Evolutionary conservation across 35 echinoderm and acorn worm genomes (phyloP), one percentile per base, ranked within the genome.

Genomic region (Ophiothrix spiculata): DNA sequence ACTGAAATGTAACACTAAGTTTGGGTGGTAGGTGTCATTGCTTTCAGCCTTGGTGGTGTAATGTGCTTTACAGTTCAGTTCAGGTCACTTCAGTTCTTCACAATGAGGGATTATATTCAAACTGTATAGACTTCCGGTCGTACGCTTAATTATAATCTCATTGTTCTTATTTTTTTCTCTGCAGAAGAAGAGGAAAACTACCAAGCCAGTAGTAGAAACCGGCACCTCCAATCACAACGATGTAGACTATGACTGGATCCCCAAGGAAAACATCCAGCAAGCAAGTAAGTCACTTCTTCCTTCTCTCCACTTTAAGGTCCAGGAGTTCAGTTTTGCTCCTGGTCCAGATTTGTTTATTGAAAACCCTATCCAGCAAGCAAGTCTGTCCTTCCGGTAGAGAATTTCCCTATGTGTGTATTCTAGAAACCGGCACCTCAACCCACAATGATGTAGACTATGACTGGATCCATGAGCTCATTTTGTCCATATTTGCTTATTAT

Each of bases 171-270:
- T 84, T 73, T 78, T 15, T 56, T 29, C 37, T 86, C 74, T 86
- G 31, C 39, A 92, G 79, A 86, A 97, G 80, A 85, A 94, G 84
- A 88, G 86, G 74, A 99, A 93, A 84, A 38, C 89, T 80, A 36
- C 86, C 11, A 93, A 92, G 75, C 79, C 76, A 79, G 82, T 81
- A 32, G 92, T 99, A 25, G 96, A 99, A 56, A 99, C 92, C 39
- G 96, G 92, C 21, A 94, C 92, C 40, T 87, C 86, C 75, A 94
- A 90, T 81, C 89, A 99, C 82, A 83, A 81, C 63, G 96, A 88
- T 77, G 89, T 99, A 80, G 96, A 99, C 83, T 94, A 89, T 37
- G 92, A 91, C 54, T 99, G 96, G 96, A 99, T 99, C 69, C 96
- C 96, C 84, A 94, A 79, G 85, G 91, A 79, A 89, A 94, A 76